Conservation (phyloP, 2,888 invertebrate genomes). For the Eupithecia centaureata region DNA sequence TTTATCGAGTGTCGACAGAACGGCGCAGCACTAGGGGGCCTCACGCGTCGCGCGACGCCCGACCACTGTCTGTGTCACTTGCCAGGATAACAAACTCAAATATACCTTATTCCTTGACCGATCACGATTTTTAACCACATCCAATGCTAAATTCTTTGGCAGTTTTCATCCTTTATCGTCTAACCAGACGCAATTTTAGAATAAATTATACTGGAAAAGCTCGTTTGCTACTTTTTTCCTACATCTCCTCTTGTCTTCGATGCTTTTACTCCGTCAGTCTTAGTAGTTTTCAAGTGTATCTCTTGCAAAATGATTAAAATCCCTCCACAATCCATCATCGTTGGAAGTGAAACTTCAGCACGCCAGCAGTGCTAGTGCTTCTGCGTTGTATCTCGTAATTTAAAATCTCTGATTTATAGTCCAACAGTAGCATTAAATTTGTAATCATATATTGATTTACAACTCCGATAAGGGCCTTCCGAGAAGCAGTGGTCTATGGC, state of each 20-base stretch:
- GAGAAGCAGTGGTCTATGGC: constrained; percentile 70
- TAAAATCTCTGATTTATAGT: constrained; percentile 82
- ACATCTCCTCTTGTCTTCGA: too few relatives aligned
- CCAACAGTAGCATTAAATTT: constrained; percentile 84
- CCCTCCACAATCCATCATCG: background rate
- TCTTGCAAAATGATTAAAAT: background rate
- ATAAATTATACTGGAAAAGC: too few relatives aligned
- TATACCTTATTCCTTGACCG: too few relatives aligned
- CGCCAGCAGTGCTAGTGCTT: constrained; percentile 9
- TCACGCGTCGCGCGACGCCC: constrained; percentile 77
- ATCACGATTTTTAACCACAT: background rate
- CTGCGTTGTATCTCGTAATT: constrained; percentile 77
- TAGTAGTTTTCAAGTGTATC: too few relatives aligned
- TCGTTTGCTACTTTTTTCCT: too few relatives aligned
- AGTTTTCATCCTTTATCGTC: background rate
- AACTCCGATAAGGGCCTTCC: constrained; percentile 79
- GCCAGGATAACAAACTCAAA: constrained; percentile 5
- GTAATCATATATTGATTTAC: constrained; percentile 85
- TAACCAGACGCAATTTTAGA: too few relatives aligned
- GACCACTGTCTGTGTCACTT: constrained; percentile 22
- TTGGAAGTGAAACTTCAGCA: constrained; percentile 32
- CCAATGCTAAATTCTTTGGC: background rate
- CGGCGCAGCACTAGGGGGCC: constrained; percentile 81
- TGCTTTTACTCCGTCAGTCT: too few relatives aligned
- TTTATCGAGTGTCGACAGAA: constrained; percentile 79